Evolutionary conservation across 2,797 vertebrate species (phyloP), one percentile per base, ranked within the genome.

Genomic region (Phylloscopus collybita): DNA sequence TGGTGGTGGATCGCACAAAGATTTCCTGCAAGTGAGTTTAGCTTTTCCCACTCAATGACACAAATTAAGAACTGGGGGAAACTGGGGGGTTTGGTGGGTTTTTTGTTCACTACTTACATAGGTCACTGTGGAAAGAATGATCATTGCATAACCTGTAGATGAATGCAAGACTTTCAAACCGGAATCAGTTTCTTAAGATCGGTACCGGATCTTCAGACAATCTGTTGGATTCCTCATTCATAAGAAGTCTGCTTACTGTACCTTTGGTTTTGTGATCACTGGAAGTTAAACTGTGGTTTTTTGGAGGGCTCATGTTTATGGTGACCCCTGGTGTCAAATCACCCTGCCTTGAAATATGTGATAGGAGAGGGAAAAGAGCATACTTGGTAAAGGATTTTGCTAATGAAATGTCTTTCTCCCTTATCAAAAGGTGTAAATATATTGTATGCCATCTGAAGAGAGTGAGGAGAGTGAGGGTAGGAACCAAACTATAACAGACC

Each of bases 1-100:
- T 98, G 97, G 99, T 99, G 90, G 98, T 98, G 0, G 99, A 99
- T 96, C 98, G 98, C 93, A 99, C 99, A 51, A 98, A 99, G 90
- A 97, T 98, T 90, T 97, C 98, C 13, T 99, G 99, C 98, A 99
- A 99, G 99, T 99, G 91, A 98, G 98, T 97, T 83, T 13, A 16
- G 4, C 20, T 78, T 94, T 81, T 74, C 34, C 56, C 6, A n/a
- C 26, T 72, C 47, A 26, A 50, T 82, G 80, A 26, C 45, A 27
- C 26, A 32, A 45, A 53, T 45, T 30, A 51, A 47, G 60, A 80
- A 61, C 38, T 45, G 32, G 8, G 34, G 34, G 34, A 34, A 34
- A 34, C 34, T 34, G 34, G 34, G 5, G 12, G 0, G 16, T 67
- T 67, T 51, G 15, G 18, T 51, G 32, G 15, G 1, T 4, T 60